A percentile compares a stretch with the other conserved stretches of the same genome.
Conservation (phyloP, 2,888 invertebrate genomes). For the Oscheius sp. region DNA sequence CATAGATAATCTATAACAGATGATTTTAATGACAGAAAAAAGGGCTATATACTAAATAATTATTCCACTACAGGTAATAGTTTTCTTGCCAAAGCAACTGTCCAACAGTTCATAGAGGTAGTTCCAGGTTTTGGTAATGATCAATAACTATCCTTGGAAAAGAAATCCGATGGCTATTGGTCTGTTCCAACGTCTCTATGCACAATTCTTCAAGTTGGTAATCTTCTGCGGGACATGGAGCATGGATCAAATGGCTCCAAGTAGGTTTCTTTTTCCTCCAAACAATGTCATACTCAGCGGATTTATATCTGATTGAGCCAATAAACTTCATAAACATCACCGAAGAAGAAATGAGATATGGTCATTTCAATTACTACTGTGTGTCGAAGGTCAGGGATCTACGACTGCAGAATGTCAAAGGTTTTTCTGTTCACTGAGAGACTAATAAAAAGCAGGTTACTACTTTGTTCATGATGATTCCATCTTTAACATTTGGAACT, state of each 20-base stretch:
- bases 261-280: too few species aligned
- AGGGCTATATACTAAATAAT: too few species aligned
- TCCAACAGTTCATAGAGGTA: not conserved
- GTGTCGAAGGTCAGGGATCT: not conserved
- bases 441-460: not conserved
- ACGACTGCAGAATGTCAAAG: not conserved
- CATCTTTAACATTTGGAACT: not conserved
- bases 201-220: not conserved
- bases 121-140: not conserved
- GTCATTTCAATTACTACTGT: not conserved
- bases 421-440: not conserved
- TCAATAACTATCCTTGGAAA: not conserved
- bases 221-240: not conserved
- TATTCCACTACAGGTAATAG: too few species aligned
- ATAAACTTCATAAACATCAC: not conserved
- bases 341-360: not conserved
- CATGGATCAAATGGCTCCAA: too few species aligned
- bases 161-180: not conserved
- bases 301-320: not conserved
- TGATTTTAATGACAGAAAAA: too few species aligned
- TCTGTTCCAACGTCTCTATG: not conserved
- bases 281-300: not conserved
- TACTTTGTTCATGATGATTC: not conserved
- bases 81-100: too few species aligned
- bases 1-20: too few species aligned